Evolutionary conservation across 2,113 vertebrate species (phyloP).

Genomic region (Peromyscus californicus): DNA sequence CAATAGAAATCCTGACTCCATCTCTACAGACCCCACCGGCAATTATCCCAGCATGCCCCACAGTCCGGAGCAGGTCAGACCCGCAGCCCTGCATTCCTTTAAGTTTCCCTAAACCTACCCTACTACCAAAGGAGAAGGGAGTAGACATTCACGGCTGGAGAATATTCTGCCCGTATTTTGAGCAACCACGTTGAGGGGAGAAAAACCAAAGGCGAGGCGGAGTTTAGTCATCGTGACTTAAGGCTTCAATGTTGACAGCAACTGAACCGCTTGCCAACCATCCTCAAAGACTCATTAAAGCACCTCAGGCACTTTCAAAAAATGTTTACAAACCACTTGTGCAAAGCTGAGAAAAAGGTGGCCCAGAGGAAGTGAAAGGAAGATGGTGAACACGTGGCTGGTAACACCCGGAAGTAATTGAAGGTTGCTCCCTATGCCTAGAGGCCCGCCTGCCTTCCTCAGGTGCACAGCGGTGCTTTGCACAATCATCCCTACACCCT

Average conservation of each 20-base stretch:
- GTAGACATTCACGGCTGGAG: background rate
- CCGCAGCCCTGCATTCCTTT: background rate
- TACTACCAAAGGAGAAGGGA: background rate
- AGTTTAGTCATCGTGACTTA: background rate
- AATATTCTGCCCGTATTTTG: background rate
- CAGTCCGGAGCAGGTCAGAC: background rate
- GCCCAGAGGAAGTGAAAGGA: constrained; percentile 63
- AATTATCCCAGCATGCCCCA: background rate
- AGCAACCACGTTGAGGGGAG: background rate
- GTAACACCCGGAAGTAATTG: constrained; percentile 68
- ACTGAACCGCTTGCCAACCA: background rate
- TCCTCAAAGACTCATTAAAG: background rate
- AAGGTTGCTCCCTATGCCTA: too few relatives aligned
- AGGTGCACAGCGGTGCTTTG: background rate
- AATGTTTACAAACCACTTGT: background rate
- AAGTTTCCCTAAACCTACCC: background rate
- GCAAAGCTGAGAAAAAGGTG: background rate
- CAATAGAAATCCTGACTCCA: background rate
- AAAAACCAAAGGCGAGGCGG: background rate
- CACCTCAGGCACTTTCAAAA: background rate
- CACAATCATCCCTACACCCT: background rate
- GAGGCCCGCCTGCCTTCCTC: background rate
- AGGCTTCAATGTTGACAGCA: background rate
- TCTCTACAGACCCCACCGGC: background rate
- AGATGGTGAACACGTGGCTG: background rate